Evolutionary conservation across 2,888 invertebrate genomes (phyloP), one percentile per base, ranked within the genome.

Genomic region (Molanna angustata): DNA sequence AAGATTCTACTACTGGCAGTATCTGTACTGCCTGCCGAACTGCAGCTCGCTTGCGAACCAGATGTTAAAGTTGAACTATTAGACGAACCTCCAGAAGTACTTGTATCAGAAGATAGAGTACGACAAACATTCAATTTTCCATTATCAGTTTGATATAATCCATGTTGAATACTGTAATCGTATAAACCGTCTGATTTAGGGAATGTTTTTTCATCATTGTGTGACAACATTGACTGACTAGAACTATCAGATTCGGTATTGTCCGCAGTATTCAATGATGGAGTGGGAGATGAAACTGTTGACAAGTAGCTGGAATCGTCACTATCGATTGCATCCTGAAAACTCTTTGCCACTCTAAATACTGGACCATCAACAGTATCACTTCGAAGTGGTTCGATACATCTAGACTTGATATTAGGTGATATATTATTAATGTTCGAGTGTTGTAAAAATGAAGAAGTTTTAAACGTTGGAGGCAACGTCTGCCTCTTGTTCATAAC

Each of bases 271-370:
- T 82, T 82, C 60, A 87, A 87, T 1, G 90, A 85, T 59, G 79
- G 74, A 3, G 84, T 83, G 1, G 86, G 90, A 19, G 91, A 90
- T 60, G 83, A 82, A 55, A 84, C 85, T 58, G 86, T 83, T 2
- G 88, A 88, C 61, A 87, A 81, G 66, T 84, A 85, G 66, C 87
- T 87, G 3, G 91, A 92, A 69, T 93, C 92, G 67, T 92, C 92
- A 63, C 88, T 88, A 62, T 89, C 89, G 61, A 85, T 82, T 63
- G 53, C 21, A 19, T 59, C 59, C 19, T 49, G 49, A 6, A 54
- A 59, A 14, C 31, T 47, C 40, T 56, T 59, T 13, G 37, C 18
- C 9, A 46, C 41, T 22, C 48, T 57, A 32, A 50, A 45, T 40
- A 39, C 48, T 7, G 53, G 32, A 37, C 50, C 33, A 19, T 52